phyloP scores from a whole-genome alignment of 2,113 vertebrate species.

The Balaenoptera acutorostrata region DNA sequence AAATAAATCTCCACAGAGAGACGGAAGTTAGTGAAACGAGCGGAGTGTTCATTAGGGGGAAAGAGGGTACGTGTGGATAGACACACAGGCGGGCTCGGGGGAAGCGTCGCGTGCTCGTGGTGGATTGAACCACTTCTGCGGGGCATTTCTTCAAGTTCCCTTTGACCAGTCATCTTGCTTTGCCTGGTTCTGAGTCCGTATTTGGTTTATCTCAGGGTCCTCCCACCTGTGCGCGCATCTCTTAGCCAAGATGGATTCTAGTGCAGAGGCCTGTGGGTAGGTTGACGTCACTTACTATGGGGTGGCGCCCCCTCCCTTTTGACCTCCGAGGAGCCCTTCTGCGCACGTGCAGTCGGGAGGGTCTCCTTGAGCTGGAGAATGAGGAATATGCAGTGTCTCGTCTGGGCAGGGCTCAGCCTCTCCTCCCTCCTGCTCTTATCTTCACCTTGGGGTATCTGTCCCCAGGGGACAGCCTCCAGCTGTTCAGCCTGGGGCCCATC shows the following conservation, averaged over 20 bases:
- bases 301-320: neutral
- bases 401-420: neutral
- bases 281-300: too few species aligned
- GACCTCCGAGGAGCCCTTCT: neutral
- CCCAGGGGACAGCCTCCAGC: neutral
- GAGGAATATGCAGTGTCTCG: neutral
- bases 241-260: too few species aligned
- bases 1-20: neutral
- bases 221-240: too few species aligned
- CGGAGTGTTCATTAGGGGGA: neutral
- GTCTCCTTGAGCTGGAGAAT: neutral
- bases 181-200: too few species aligned
- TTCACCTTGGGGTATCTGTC: neutral
- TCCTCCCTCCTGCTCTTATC: neutral
- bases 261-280: too few species aligned
- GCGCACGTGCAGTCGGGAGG: neutral
- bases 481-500: neutral
- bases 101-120: fast-evolving
- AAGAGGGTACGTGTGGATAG: neutral
- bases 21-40: neutral
- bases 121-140: neutral
- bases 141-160: neutral
- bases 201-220: too few species aligned
- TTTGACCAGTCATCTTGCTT: neutral
- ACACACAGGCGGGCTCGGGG: neutral